phyloP scores from a whole-genome alignment of 2,888 invertebrate genomes.

The Tethea ocularis region DNA sequence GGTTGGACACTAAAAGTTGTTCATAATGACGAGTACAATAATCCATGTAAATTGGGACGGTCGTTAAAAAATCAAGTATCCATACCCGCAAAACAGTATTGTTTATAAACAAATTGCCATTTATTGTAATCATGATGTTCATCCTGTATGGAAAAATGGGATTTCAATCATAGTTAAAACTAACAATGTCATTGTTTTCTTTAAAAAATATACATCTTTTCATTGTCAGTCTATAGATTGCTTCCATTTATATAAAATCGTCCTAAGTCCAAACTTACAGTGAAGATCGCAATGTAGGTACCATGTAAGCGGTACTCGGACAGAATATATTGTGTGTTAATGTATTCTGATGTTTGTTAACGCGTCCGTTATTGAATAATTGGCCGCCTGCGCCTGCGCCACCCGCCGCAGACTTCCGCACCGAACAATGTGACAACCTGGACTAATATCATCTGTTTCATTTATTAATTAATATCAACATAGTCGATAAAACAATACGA shows the following conservation, averaged over 20 bases:
- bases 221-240: neutral
- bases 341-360: constrained; percentile 62
- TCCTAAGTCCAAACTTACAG: constrained; percentile 29
- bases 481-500: neutral
- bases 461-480: neutral
- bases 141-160: too few relatives aligned
- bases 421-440: constrained; percentile 10
- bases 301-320: constrained; percentile 47
- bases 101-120: too few relatives aligned
- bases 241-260: neutral
- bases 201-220: too few relatives aligned
- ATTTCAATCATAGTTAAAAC: too few relatives aligned
- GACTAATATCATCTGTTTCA: neutral
- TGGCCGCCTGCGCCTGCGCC: constrained; percentile 25
- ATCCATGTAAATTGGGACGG: too few relatives aligned
- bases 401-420: constrained; percentile 21
- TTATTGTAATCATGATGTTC: too few relatives aligned
- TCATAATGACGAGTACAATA: too few relatives aligned
- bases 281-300: constrained; percentile 15
- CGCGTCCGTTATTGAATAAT: constrained; percentile 61
- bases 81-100: too few relatives aligned
- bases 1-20: too few relatives aligned
- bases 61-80: too few relatives aligned
- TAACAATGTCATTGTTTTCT: too few relatives aligned
- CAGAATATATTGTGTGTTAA: constrained; percentile 70